These are phyloP conservation scores for Entomobrya proxima DNA, from an alignment of 2,888 invertebrate species.

Conservation along the genomic window DNA sequence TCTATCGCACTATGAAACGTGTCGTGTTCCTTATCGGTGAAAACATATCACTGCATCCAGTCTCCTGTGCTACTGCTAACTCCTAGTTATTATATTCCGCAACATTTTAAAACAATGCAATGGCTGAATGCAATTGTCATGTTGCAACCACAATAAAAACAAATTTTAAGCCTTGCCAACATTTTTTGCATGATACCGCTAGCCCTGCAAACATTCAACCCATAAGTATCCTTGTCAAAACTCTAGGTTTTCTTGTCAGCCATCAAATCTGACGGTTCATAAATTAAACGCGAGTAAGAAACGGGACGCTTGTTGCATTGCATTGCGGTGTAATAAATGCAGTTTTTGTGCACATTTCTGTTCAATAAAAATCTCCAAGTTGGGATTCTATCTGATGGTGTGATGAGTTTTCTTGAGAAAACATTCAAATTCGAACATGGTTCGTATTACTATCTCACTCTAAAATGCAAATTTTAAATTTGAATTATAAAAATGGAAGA, in stretches of 20 bases:
- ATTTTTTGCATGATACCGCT: neutral
- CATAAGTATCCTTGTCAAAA: slow-evolving; percentile 31
- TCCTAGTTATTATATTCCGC: slow-evolving; percentile 11
- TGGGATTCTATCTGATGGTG: too few relatives aligned
- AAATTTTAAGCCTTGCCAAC: neutral
- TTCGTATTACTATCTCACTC: too few relatives aligned
- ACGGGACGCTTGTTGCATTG: slow-evolving; percentile 4
- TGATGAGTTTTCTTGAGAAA: too few relatives aligned
- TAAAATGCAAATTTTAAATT: neutral
- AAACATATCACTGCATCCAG: neutral
- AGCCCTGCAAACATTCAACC: neutral
- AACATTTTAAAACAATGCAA: neutral
- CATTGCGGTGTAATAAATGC: neutral
- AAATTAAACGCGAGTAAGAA: slow-evolving; percentile 38
- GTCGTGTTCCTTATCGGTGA: too few relatives aligned
- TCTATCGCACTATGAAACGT: too few relatives aligned
- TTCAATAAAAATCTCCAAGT: too few relatives aligned
- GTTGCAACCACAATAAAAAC: neutral
- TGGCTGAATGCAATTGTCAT: neutral
- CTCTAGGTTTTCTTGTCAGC: slow-evolving; percentile 42
- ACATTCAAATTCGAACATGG: too few relatives aligned
- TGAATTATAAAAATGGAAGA: neutral
- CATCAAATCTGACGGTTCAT: slow-evolving; percentile 51
- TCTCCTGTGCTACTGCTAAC: too few relatives aligned
- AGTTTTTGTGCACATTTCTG: too few relatives aligned